phyloP scores from a whole-genome alignment of 2,113 vertebrate species.

The Dolichallabes microphthalmus region DNA sequence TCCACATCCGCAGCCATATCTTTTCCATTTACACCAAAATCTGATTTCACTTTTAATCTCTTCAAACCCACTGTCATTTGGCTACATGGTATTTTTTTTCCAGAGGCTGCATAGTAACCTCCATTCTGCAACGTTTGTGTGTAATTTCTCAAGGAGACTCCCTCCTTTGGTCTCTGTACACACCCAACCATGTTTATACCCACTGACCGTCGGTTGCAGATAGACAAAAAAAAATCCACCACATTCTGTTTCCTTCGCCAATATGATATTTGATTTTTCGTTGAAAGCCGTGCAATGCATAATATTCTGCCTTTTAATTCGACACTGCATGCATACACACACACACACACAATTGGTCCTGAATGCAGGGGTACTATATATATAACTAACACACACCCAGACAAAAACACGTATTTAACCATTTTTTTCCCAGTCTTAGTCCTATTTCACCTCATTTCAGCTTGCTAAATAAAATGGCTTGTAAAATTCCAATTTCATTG shows the following conservation, averaged over 20 bases:
- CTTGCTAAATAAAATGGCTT: not conserved
- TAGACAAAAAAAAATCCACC: not conserved
- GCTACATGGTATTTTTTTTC: not conserved
- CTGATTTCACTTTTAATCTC: not conserved
- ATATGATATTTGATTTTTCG: not conserved
- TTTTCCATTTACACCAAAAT: slow-evolving; percentile 14
- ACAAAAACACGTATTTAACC: not conserved
- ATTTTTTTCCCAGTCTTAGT: not conserved
- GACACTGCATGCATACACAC: not conserved
- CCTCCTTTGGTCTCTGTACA: slow-evolving; percentile 61
- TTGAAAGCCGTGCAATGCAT: not conserved
- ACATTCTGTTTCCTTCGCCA: not conserved
- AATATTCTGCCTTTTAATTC: not conserved
- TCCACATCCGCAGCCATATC: not conserved
- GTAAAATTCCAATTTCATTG: not conserved
- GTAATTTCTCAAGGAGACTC: slow-evolving; percentile 59
- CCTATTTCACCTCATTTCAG: not conserved
- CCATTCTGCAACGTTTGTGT: slow-evolving; percentile 25
- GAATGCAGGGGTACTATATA: slow-evolving; percentile 1
- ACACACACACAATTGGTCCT: not conserved
- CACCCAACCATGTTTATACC: slow-evolving; percentile 72
- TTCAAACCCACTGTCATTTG: not conserved
- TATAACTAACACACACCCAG: slow-evolving; percentile 7
- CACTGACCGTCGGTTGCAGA: slow-evolving; percentile 24
- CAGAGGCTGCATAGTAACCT: slow-evolving; percentile 7